phyloP scores from a whole-genome alignment of 2,888 invertebrate genomes.

The Sphecodes monilicornis region DNA sequence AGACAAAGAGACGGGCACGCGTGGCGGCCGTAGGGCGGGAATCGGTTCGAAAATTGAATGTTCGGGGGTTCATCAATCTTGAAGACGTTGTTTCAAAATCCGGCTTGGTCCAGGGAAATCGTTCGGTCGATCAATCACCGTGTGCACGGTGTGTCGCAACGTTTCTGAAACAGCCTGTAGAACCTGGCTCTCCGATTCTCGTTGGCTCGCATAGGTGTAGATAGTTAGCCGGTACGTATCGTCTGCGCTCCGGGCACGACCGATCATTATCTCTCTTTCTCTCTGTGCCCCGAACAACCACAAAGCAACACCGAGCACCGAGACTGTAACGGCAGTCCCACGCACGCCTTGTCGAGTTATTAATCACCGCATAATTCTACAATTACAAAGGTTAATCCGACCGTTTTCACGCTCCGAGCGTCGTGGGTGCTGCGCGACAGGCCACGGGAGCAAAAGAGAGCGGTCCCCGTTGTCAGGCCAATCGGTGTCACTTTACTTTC shows the following conservation, averaged over 20 bases:
- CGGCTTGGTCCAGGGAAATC: neutral
- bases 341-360: constrained; percentile 79
- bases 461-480: constrained; percentile 51
- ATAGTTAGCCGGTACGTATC: constrained; percentile 61
- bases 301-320: constrained; percentile 66
- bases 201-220: constrained; percentile 23
- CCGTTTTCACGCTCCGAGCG: constrained; percentile 79
- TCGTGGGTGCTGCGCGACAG: constrained; percentile 68
- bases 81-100: constrained; percentile 1
- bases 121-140: constrained; percentile 13
- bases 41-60: neutral
- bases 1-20: neutral
- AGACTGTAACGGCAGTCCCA: constrained; percentile 75
- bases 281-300: constrained; percentile 74
- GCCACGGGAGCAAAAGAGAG: constrained; percentile 42
- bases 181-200: constrained; percentile 2
- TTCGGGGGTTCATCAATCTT: constrained; percentile 3
- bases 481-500: constrained; percentile 70
- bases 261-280: constrained; percentile 77
- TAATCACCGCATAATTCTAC: constrained; percentile 80
- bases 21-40: neutral
- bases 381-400: constrained; percentile 79
- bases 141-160: constrained; percentile 25
- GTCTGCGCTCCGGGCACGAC: constrained; percentile 74
- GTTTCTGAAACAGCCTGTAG: constrained; percentile 27